Base-by-base conservation (phyloP, 2,113 vertebrate species). In the Silurus asotus region DNA sequence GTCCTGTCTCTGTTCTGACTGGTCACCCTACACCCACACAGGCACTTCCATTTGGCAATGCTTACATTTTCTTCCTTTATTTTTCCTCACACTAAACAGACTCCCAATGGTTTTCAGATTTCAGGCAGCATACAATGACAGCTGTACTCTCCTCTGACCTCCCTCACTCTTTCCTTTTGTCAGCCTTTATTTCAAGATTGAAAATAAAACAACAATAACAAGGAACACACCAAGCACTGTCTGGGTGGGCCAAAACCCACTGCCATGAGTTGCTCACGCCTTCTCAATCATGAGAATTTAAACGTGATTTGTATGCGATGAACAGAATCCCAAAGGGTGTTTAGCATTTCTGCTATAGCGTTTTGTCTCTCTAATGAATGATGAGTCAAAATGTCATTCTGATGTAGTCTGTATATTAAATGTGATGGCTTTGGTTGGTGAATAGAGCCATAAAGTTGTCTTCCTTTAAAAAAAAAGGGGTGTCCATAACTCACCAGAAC, bases 171-270 rank as follows among this genome's bases (percentile, higher is more conserved):
- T 83, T 88, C 89, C 90, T 86, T 90, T 87, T 87, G 86, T 89
- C 49, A 81, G 88, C 93, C 92, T 95, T 95, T 94, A 93, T 93
- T 88, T n/a, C 82, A 82, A 76, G 91, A 88, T 85, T 72, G 88
- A 91, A 88, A 92, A 89, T 37, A 37, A 92, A 91, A 70, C 3
- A 45, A 70, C 19, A 74, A 74, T 9, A 49, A 23, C 90, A 90
- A 93, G 87, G 59, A 84, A 85, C 90, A 93, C 93, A 93, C 92
- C 91, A 93, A 92, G 89, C 86, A 69, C 93, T 90, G 89, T 91
- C 91, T 95, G 94, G 95, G 95, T 95, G 95, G 94, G 80, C 92
- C 92, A 88, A 87, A 81, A 89, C 90, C 88, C 72, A 87, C 89
- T 82, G 72, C 88, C 87, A 88, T 65, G 85, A 82, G 53, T 59